These are phyloP conservation scores for Fulmarus glacialis DNA, from an alignment of 2,113 vertebrate genomes.

Conservation along the genomic window DNA sequence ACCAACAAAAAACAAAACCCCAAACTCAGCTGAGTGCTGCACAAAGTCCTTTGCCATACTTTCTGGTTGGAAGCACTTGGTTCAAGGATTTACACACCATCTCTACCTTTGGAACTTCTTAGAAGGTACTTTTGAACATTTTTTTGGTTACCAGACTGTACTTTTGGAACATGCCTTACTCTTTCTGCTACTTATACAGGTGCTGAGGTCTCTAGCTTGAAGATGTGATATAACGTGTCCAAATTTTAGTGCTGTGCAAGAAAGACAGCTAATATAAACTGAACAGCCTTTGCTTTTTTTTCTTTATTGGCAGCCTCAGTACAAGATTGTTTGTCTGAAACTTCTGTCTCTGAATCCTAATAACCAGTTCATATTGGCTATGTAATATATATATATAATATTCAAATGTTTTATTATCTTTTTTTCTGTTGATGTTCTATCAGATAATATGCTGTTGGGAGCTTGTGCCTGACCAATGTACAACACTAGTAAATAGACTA, in stretches of 20 bases:
- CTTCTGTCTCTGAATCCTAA: constrained; percentile 8
- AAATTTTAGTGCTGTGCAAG: neutral
- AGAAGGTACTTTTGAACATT: neutral
- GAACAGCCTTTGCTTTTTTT: neutral
- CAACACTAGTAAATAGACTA: constrained; percentile 54
- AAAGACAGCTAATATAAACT: neutral
- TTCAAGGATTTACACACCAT: neutral
- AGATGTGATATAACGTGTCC: neutral
- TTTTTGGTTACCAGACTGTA: neutral
- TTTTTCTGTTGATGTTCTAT: constrained; percentile 35
- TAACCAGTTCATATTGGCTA: neutral
- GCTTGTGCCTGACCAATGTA: constrained; percentile 25
- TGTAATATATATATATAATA: neutral
- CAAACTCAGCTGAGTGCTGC: neutral
- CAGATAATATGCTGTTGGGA: constrained; percentile 47
- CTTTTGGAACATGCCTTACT: neutral
- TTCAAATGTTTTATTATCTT: constrained; percentile 45
- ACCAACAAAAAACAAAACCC: fast-evolving
- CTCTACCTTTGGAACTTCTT: neutral
- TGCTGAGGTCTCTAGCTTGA: neutral
- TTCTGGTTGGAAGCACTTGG: neutral
- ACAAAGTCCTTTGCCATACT: neutral
- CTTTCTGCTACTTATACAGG: neutral
- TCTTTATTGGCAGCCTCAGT: neutral
- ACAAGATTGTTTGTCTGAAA: constrained; percentile 26